Evolutionary conservation across 1,140 invertebrate species (phyloP).

Genomic region (Mercenaria mercenaria): DNA sequence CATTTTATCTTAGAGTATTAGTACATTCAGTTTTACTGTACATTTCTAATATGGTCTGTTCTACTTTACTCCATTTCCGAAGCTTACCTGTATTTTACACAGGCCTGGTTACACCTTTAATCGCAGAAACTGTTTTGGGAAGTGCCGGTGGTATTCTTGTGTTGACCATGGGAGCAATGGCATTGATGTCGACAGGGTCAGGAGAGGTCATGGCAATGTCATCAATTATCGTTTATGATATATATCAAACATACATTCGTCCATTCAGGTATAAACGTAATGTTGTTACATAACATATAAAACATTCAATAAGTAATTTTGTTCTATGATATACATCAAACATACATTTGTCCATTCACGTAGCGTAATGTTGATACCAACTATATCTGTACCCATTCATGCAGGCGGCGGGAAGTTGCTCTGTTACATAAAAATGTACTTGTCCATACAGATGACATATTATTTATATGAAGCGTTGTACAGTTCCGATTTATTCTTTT

Average conservation of each 20-base stretch:
- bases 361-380: too few relatives aligned
- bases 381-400: too few relatives aligned
- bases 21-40: too few relatives aligned
- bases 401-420: too few relatives aligned
- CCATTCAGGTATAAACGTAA: constrained; percentile 82
- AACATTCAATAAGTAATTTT: constrained; percentile 77
- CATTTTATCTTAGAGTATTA: too few relatives aligned
- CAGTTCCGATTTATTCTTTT: too few relatives aligned
- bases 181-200: constrained; percentile 85
- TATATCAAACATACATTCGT: constrained; percentile 85
- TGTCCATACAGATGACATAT: too few relatives aligned
- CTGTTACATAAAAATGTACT: too few relatives aligned
- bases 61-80: too few relatives aligned
- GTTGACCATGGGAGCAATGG: constrained; percentile 85
- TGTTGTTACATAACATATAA: background rate
- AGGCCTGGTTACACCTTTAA: constrained; percentile 85
- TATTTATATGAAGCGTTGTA: too few relatives aligned
- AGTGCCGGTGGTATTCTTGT: constrained; percentile 84
- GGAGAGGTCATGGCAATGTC: constrained; percentile 86
- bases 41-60: too few relatives aligned
- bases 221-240: constrained; percentile 86
- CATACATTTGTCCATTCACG: constrained; percentile 83
- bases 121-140: constrained; percentile 84
- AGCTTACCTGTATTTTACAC: too few relatives aligned
- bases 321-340: constrained; percentile 86